Conservation (phyloP, 2,113 vertebrate genomes). For the Ceyx margarethae region DNA sequence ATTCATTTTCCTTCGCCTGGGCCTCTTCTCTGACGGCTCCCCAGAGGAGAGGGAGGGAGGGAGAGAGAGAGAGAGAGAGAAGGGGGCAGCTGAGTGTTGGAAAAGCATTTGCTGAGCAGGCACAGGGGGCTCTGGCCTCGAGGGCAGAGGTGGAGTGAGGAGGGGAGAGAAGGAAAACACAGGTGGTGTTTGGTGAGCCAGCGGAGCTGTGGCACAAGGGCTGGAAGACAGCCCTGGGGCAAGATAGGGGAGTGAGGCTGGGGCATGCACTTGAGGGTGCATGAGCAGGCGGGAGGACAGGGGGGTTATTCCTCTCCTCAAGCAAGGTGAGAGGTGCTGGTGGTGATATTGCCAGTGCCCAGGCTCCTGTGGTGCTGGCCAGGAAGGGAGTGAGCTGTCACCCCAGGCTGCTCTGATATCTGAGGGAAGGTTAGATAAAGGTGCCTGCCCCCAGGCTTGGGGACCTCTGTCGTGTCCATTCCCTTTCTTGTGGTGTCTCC, state of each 20-base stretch:
- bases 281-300: background rate
- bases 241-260: background rate
- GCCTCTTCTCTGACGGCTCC: slow-evolving; percentile 38
- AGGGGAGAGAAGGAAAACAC: slow-evolving; percentile 42
- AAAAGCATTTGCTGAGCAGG: slow-evolving; percentile 49
- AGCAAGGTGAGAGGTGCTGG: background rate
- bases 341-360: background rate
- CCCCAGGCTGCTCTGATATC: background rate
- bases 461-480: background rate
- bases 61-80: background rate
- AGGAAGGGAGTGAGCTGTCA: rapidly evolving
- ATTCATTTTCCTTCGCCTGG: background rate
- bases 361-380: rapidly evolving
- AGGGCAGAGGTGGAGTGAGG: background rate
- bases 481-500: background rate
- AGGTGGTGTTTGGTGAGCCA: slow-evolving; percentile 35
- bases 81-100: background rate
- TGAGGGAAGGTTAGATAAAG: background rate
- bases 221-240: background rate
- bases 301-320: background rate
- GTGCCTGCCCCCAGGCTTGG: background rate
- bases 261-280: rapidly evolving
- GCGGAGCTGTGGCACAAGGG: background rate
- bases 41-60: background rate
- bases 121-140: background rate